Base-by-base conservation (phyloP, 2,113 vertebrate species). In the Dipodomys stephensi region DNA sequence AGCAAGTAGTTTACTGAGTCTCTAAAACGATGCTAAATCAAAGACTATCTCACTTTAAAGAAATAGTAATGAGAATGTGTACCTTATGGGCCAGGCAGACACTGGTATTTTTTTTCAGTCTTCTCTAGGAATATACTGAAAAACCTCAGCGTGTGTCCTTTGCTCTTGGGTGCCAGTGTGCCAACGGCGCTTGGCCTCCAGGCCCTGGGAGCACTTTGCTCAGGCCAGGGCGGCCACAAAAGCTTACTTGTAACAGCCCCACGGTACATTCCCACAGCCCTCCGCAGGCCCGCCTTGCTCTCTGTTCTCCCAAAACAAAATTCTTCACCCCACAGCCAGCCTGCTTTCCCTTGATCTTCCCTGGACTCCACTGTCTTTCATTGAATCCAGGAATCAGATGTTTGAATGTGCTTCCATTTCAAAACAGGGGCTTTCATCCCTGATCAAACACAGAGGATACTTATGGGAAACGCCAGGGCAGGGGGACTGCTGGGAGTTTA, bases 341-440 rank as follows among this genome's bases (percentile, higher is more conserved):
- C 65, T 27, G 20, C 57, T 57, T 88, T 71, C 60, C 53, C 92
- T 95, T 93, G 71, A 77, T 85, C 83, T 77, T 72, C 23, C 32
- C 39, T 19, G 32, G 80, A 32, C 90, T 71, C 76, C 65, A 30
- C 62, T 25, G 71, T 62, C 77, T 90, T 79, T 94, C n/a, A 62
- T 72, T 46, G 2, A 6, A 82, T 86, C 67, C 80, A 83, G 49
- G 83, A 92, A 88, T 84, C 87, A 88, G 91, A 82, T 93, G 92
- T 65, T 85, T 93, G 62, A 90, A 74, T 44, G 80, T 72, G 72
- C 83, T 94, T 92, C 83, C 62, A 18, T 86, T 96, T 96, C 80
- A 94, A 92, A 96, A 88, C 22, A 19, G 83, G 82, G n/a, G 65
- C 96, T 94, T 95, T 95, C 69, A 80, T 88, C 92, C 83, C 73